Base-by-base conservation (phyloP, 2,797 vertebrate species). In the Clarias laeviceps region DNA sequence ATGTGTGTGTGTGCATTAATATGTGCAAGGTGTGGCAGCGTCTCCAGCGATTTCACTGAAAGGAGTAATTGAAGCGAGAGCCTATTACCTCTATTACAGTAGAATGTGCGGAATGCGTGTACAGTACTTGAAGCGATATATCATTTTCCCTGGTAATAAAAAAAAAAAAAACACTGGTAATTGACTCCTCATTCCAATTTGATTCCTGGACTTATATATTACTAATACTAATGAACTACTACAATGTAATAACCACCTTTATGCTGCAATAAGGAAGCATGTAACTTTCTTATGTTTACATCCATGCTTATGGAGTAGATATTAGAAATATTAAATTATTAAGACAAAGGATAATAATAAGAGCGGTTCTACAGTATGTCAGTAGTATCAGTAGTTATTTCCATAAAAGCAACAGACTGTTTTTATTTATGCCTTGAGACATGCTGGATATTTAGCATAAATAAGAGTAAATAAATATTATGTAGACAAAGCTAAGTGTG, bases 101-200 rank as follows among this genome's bases (percentile, higher is more conserved):
- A 81, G 54, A 84, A 80, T 80, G 57, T 77, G 32, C 66, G 57
- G 72, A 86, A 86, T 68, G 50, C 20, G 37, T 78, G 84, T 68
- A 85, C 76, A 78, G 72, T 82, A 65, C 32, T 79, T 82, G 59
- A 79, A 82, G 66, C 45, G 22, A 78, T 22, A 78, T 61, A 78
- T 78, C 62, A 78, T 78, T 78, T 78, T 62, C 62, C 62, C 24
- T 22, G 37, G 45, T 34, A 68, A 74, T 73, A 57, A 27, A 83
- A 70, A 50, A 34, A 85, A 20, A 72, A 50, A 80, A 14, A 61
- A 68, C 59, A 78, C 40, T 34, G 73, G 74, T 84, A 82, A 82
- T 85, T 18, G 80, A 85, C 50, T 79, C 82, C 62, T 79, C 18
- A 84, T 65, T 82, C 8, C 50, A 45, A 34, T 84, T 84, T 84